A percentile compares a stretch with the other conserved stretches of the same genome.
Evolutionary conservation across 1,140 invertebrate species (phyloP).

Genomic region (Hydropsyche tenuis): DNA sequence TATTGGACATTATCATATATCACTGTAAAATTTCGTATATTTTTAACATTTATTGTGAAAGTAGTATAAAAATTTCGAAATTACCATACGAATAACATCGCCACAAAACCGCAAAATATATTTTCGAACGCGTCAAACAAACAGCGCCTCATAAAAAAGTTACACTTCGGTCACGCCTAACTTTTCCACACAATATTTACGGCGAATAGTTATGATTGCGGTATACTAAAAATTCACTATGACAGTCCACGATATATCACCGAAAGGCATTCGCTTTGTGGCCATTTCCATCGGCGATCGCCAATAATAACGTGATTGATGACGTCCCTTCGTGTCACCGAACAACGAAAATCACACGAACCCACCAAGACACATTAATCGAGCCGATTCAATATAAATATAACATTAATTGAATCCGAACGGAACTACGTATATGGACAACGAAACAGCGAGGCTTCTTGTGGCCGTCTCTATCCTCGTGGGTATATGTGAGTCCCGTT

Average conservation of each 20-base stretch:
- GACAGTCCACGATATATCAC: not conserved
- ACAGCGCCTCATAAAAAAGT: no score
- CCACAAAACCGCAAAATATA: no score
- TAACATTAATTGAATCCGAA: not conserved
- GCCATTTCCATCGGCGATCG: not conserved
- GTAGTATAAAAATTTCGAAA: no score
- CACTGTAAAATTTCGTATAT: no score
- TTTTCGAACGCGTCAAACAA: no score
- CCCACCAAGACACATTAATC: not conserved
- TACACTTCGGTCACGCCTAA: no score
- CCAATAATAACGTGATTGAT: slow-evolving; percentile 10
- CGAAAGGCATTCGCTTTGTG: not conserved
- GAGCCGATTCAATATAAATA: not conserved
- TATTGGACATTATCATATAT: no score
- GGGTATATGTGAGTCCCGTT: not conserved
- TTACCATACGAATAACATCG: no score
- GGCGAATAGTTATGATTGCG: no score
- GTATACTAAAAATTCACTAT: not conserved
- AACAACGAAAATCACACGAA: not conserved
- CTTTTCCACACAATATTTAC: no score
- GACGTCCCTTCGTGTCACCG: not conserved
- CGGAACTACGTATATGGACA: not conserved
- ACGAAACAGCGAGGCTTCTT: not conserved
- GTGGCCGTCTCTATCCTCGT: not conserved
- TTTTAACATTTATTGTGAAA: no score